These are phyloP conservation scores for Alosa sapidissima DNA, from an alignment of 2,797 vertebrate species.

Conservation along the genomic window DNA sequence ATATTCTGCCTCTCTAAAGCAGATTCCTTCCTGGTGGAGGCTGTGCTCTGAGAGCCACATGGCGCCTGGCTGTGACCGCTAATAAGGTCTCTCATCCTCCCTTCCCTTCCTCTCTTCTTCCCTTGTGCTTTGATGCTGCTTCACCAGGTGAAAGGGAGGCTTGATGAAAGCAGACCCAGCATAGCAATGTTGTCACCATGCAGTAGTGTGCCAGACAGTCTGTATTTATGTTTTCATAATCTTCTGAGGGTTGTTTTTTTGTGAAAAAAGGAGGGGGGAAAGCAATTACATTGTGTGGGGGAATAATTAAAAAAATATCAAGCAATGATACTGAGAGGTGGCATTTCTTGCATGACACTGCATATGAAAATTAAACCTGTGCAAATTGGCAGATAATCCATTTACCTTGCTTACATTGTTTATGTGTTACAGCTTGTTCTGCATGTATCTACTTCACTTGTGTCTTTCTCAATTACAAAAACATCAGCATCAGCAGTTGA, in stretches of 20 bases:
- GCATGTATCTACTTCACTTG: background rate
- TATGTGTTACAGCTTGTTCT: background rate
- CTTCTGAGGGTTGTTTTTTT: background rate
- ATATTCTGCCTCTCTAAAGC: constrained; percentile 22
- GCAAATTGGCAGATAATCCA: background rate
- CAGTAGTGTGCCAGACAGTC: background rate
- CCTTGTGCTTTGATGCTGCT: constrained; percentile 27
- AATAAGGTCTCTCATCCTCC: constrained; percentile 35
- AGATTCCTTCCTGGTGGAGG: background rate
- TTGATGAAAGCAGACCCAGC: constrained; percentile 21
- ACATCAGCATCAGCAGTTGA: constrained; percentile 3
- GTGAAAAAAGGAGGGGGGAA: background rate
- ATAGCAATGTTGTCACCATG: constrained; percentile 26
- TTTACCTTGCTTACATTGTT: background rate
- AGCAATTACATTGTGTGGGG: background rate
- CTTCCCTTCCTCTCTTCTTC: background rate
- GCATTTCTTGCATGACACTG: background rate
- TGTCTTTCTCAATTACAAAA: background rate
- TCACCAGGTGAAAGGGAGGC: constrained; percentile 25
- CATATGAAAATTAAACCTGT: background rate
- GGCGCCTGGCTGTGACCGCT: constrained; percentile 29
- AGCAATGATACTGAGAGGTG: background rate
- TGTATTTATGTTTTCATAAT: background rate
- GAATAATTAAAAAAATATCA: background rate
- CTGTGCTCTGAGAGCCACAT: constrained; percentile 6